Percentiles rank a stretch among this genome's conserved stretches.
These are phyloP conservation scores for Alcedo quadribrachys DNA, from an alignment of 2,797 vertebrate genomes.

Conservation along the genomic window DNA sequence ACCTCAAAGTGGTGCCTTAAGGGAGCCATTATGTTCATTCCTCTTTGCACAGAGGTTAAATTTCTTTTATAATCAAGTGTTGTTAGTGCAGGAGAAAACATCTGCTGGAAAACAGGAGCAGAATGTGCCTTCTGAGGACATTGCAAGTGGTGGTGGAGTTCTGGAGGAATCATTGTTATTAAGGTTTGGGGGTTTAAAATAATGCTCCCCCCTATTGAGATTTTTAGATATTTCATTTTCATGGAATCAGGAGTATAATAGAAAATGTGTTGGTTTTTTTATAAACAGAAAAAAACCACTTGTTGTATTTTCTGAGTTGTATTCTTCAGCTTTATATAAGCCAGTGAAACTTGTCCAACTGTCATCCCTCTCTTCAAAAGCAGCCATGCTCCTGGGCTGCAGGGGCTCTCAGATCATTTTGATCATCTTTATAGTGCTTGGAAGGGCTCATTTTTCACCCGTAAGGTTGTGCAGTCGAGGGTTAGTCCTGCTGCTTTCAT, in stretches of 20 bases:
- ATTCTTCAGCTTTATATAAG: background rate
- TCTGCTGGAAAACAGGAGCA: background rate
- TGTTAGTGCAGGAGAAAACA: constrained; percentile 17
- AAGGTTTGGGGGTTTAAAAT: background rate
- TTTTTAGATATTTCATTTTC: background rate
- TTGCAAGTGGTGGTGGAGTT: background rate
- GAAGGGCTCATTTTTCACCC: background rate
- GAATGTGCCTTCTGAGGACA: constrained; percentile 23
- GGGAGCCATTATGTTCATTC: constrained; percentile 12
- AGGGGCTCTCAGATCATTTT: background rate
- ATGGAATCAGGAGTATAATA: background rate
- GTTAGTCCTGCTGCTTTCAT: background rate
- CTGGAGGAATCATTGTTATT: background rate
- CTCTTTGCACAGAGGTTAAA: background rate
- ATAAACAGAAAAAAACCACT: background rate
- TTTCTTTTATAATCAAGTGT: constrained; percentile 40
- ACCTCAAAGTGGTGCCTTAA: background rate
- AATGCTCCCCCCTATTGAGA: background rate
- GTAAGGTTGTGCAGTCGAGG: background rate
- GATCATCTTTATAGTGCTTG: background rate
- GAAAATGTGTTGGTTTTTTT: background rate
- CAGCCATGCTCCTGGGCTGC: background rate
- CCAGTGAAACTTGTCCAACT: background rate
- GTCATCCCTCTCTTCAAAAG: background rate
- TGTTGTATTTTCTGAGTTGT: background rate